Percentiles rank a stretch among this genome's conserved stretches.
These are phyloP conservation scores for Metaphire vulgaris DNA, from an alignment of 1,140 invertebrate genomes.

Conservation along the genomic window DNA sequence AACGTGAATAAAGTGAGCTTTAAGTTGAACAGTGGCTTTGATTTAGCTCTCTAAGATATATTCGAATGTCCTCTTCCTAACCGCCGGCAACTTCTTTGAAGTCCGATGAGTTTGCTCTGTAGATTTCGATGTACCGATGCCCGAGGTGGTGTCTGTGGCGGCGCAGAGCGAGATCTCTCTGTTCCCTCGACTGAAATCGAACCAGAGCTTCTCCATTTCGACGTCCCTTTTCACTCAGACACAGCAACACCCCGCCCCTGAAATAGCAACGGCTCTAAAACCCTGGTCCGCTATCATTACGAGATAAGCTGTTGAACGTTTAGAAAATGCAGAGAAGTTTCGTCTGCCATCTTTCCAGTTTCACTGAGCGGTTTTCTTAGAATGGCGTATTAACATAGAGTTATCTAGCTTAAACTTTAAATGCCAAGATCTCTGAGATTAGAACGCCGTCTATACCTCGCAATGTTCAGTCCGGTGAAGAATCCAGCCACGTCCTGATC, in stretches of 20 bases:
- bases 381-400: too few species aligned
- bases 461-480: slow-evolving; percentile 95
- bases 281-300: too few species aligned
- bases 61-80: slow-evolving; percentile 45
- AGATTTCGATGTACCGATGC: slow-evolving; percentile 89
- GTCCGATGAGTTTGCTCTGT: slow-evolving; percentile 90
- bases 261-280: too few species aligned
- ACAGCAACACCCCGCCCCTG: slow-evolving; percentile 96
- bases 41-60: too few species aligned
- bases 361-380: too few species aligned
- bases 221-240: slow-evolving; percentile 84
- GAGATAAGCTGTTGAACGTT: too few species aligned
- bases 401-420: too few species aligned
- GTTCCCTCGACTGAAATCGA: slow-evolving; percentile 84
- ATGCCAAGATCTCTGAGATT: too few species aligned
- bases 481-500: slow-evolving; percentile 99
- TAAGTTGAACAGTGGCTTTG: too few species aligned
- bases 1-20: too few species aligned
- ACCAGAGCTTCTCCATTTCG: slow-evolving; percentile 98
- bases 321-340: too few species aligned
- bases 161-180: slow-evolving; percentile 93
- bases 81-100: slow-evolving; percentile 93
- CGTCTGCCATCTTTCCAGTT: too few species aligned
- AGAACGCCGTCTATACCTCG: slow-evolving; percentile 87
- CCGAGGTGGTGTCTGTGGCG: slow-evolving; percentile 96